Base-by-base conservation (phyloP, 2,888 invertebrate genomes). In the Pristionchus fissidentatus region DNA sequence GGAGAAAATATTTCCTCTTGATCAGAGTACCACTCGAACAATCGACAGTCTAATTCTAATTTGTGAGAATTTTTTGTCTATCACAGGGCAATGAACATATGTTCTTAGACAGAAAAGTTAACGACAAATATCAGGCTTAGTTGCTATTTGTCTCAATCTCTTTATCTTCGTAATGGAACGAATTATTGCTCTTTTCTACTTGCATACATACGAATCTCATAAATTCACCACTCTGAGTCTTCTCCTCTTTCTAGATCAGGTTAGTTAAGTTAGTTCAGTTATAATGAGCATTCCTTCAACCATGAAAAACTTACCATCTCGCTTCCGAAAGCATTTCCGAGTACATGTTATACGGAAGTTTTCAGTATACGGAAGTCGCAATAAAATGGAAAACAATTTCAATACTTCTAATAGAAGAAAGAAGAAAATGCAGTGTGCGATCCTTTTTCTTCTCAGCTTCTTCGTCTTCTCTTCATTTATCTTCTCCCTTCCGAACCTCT, bases 161-260 rank as follows among this genome's bases (percentile, higher is more conserved):
- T 77, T 77, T 19, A 49, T 52, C 22, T 77, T 77, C 22, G 77
- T 77, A 19, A 41, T 77, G 32, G 77, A 77, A 32, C 46, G 77
- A 5, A 77, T 22, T 49, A 46, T 49, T 8, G 77, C 77, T 19
- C 29, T 77, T 8, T 32, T 77, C 32, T 29, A 46, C 26, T 32
- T 77, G 19, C 32, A 77, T 32, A 35, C 52, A 32, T 77, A 77
- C 32, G 77, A 77, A 49, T 49, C 29, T 49, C 49, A 49, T 22
- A 15, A 19, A 8, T 8, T 32, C 19, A 22, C 77, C 2, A 2
- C 49, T 19, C 46, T 52, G 1, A 77, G 46, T 32, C 46, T 77
- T 15, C 8, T 19, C 15, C 46, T 77, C 22, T 46, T 52, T 13
- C 10, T 77, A 49, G 8, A 7, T 49, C 46, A 49, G 32, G 52